Conservation (phyloP, 2,113 vertebrate species). For the Aphyosemion australe region DNA sequence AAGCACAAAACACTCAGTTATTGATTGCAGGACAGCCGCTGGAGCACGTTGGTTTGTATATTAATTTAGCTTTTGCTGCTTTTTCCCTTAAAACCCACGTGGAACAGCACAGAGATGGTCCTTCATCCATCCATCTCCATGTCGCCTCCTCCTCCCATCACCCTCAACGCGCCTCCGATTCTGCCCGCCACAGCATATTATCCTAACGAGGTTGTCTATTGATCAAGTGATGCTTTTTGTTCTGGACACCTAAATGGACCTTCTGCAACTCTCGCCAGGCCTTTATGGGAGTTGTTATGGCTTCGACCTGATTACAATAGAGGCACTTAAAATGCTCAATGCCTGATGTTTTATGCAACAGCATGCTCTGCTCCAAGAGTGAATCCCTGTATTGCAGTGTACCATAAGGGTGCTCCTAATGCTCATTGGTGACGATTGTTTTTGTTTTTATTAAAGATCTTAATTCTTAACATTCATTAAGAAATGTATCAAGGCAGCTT, state of each 20-base stretch:
- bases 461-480: constrained; percentile 13
- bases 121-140: constrained; percentile 2
- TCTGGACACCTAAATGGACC: constrained; percentile 69
- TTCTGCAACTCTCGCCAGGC: constrained; percentile 56
- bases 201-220: constrained; percentile 70
- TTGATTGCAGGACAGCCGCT: constrained; percentile 26
- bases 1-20: constrained; percentile 43
- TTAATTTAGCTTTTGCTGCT: constrained; percentile 24
- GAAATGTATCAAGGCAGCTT: constrained; percentile 27
- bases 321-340: constrained; percentile 71
- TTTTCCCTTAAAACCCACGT: constrained; percentile 7
- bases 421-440: neutral
- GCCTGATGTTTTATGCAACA: constrained; percentile 74
- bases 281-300: constrained; percentile 63
- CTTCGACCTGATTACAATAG: constrained; percentile 69
- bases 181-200: constrained; percentile 61
- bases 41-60: constrained; percentile 13
- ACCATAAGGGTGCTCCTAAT: constrained; percentile 17
- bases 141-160: constrained; percentile 31
- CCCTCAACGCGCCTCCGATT: constrained; percentile 35
- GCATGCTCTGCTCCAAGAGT: constrained; percentile 42
- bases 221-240: constrained; percentile 73
- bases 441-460: constrained; percentile 35
- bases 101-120: constrained; percentile 5
- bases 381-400: constrained; percentile 28